Base-by-base conservation (phyloP, 2,113 vertebrate genomes). In the Laterallus jamaicensis region DNA sequence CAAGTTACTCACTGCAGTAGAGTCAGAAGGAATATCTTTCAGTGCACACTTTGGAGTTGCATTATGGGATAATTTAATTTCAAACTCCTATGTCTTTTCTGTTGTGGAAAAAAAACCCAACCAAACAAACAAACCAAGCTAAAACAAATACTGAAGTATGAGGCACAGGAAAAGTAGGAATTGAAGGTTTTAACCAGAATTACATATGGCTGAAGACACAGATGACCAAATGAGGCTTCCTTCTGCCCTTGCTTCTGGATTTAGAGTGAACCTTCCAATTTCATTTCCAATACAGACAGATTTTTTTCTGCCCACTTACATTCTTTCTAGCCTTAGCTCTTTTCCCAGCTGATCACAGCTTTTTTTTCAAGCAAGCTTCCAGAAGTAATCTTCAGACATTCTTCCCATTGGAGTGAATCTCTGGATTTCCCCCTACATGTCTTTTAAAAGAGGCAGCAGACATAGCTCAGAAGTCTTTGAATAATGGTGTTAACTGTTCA, bases 21-120 rank as follows among this genome's bases (percentile, higher is more conserved):
- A 94, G 71, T 92, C 78, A 82, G 62, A 84, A 95, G 58, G 86
- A 73, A 90, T 96, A 88, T 54, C 44, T 90, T 58, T 10, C 91
- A 95, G 35, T 73, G 35, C 13, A 73, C 49, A 64, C 50, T 71
- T 92, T 5, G 11, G 44, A 93, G 77, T 44, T 85, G 68, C 42
- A 76, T 80, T 90, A 52, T 71, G 80, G 52, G 42, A 85, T 82
- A 82, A 84, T 66, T 90, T 73, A 12, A 79, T 75, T 96, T 91
- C 79, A 92, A 82, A 70, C 2, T 50, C 25, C 22, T 63, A 21
- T 44, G 10, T 55, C 15, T 94, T 71, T 59, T 71, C 29, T 55
- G 22, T 70, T n/a, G 6, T 44, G 24, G 67, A 37, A 71, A 55
- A 54, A 54, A 54, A 49, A 79, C 58, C 5, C 5, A 16, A 42